Evolutionary conservation across 1,140 invertebrate species (phyloP), one percentile per base, ranked within the genome.

Genomic region (Hermatobates lingyangjiaoensis): DNA sequence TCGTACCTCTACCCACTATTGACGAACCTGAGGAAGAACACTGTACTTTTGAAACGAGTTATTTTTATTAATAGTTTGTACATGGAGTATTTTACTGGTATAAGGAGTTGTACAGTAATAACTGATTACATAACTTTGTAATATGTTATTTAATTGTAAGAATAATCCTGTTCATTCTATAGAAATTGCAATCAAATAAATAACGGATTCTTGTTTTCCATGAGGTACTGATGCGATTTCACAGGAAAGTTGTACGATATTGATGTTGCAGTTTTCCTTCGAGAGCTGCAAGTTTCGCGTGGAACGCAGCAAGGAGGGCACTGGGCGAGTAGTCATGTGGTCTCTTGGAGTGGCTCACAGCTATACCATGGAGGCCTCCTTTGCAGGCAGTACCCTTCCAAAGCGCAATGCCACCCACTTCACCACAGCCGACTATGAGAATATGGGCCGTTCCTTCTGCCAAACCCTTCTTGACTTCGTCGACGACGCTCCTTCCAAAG

Each of bases 291-390:
- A 91, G 69, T 94, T 94, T 65, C 80, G 85, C 60, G 80, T 94
- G 50, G 88, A 94, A 64, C 80, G 85, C 49, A 82, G 79, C 55
- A 93, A 93, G 69, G 89, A 94, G 69, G 89, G 89, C 1, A 94
- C 90, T 10, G 89, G 88, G 4, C 68, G 91, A 50, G 83, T 94
- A 14, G 88, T 93, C 0, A 81, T 92, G 58, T 94, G 88, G 87
- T 83, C 89, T 70, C 79, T 94, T 76, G 90, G 90, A 12, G 83
- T 94, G 20, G 77, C 81, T 44, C 90, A 93, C 59, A 93, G 88
- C 65, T 95, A 89, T 63, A 95, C 90, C 1, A 79, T 95, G 74
- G 91, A 95, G 68, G 87, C 88, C 1, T 92, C 88, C 0, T 88
- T 93, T 68, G 87, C 84, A 51, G 90, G 90, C 10, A 87, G 88